Percentiles rank a stretch among this genome's conserved stretches.
phyloP scores from a whole-genome alignment of 30 jellyfish, hydroid and myxozoan species.

The Morbakka virulenta region DNA sequence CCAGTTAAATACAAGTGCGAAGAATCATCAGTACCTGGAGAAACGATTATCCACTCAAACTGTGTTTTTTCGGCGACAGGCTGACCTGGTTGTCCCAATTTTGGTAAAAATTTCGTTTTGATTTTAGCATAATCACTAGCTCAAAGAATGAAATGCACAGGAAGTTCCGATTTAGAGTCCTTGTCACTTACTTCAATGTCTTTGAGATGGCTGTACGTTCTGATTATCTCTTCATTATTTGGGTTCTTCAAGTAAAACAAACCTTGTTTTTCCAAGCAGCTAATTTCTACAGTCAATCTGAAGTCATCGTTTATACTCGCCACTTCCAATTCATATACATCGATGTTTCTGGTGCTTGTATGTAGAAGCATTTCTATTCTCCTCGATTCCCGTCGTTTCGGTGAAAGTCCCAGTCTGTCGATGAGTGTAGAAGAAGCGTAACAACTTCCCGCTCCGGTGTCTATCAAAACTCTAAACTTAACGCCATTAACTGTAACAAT shows the following conservation, averaged over 20 bases:
- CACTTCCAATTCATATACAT: constrained; percentile 16
- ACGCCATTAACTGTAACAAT: too few species aligned
- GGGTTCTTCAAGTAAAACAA: constrained; percentile 31
- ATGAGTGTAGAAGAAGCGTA: too few species aligned
- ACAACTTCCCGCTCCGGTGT: constrained; percentile 85
- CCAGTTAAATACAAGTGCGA: too few species aligned
- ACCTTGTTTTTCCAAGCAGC: constrained; percentile 19
- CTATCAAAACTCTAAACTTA: too few species aligned
- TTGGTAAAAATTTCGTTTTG: constrained; percentile 19
- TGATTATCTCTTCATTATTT: constrained; percentile 7
- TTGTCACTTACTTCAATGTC: constrained; percentile 28
- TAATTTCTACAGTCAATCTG: constrained; percentile 24
- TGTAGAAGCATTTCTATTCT: constrained; percentile 40
- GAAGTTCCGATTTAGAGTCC: too few species aligned
- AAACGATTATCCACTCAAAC: constrained; percentile 78
- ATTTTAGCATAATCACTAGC: constrained; percentile 16
- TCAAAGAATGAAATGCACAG: too few species aligned
- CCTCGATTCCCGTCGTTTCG: constrained; percentile 11
- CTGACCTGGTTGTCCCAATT: constrained; percentile 39
- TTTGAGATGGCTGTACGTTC: constrained; percentile 26
- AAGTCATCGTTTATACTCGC: constrained; percentile 12
- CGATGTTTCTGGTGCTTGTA: constrained; percentile 30
- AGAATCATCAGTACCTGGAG: too few species aligned
- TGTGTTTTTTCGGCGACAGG: constrained; percentile 61
- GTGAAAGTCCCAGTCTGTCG: too few species aligned